phyloP scores from a whole-genome alignment of 1,140 invertebrate species.

The Proctacanthus coquilletti region DNA sequence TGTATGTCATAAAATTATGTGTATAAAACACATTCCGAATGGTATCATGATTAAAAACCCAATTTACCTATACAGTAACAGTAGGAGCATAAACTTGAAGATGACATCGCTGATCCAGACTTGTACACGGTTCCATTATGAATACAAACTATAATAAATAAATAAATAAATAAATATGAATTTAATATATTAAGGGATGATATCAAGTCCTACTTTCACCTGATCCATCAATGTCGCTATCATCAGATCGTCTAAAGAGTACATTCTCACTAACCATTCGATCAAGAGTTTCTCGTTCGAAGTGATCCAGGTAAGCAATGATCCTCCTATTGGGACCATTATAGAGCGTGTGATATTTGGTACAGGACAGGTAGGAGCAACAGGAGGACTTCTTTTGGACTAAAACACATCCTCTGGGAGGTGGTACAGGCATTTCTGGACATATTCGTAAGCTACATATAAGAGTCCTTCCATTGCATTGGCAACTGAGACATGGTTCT shows the following conservation, averaged over 20 bases:
- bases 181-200: not conserved
- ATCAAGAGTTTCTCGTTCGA: constrained; percentile 27
- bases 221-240: constrained; percentile 21
- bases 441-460: constrained; percentile 63
- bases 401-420: constrained; percentile 51
- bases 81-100: constrained; percentile 62
- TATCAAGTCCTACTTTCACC: not conserved
- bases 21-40: not conserved
- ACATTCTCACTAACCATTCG: constrained; percentile 27
- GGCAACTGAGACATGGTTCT: constrained; percentile 63
- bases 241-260: constrained; percentile 22
- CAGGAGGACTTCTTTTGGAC: constrained; percentile 49
- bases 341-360: constrained; percentile 35
- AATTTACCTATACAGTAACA: constrained; percentile 61
- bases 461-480: constrained; percentile 50
- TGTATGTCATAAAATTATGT: constrained; percentile 1
- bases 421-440: constrained; percentile 52
- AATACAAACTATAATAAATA: constrained; percentile 18
- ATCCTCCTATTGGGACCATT: constrained; percentile 25
- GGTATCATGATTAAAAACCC: not conserved
- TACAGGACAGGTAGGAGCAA: constrained; percentile 60
- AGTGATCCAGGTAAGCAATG: constrained; percentile 27
- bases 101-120: constrained; percentile 64
- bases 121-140: constrained; percentile 29
- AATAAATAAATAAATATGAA: not conserved